phyloP scores from a whole-genome alignment of 2,888 invertebrate genomes.

The Thelaira solivaga region DNA sequence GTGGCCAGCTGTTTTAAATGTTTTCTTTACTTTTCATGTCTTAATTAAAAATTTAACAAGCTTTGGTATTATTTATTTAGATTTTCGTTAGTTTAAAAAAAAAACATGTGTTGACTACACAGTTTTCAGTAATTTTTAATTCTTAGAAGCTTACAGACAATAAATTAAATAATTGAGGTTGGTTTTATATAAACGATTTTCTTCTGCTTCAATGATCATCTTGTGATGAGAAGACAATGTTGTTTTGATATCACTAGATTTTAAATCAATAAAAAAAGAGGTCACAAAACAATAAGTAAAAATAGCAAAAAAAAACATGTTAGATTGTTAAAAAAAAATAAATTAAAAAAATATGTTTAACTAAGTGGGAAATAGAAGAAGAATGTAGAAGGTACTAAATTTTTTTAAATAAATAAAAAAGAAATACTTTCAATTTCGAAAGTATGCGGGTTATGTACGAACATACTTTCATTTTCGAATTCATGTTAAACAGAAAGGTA shows the following conservation, averaged over 20 bases:
- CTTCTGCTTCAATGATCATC: slow-evolving; percentile 11
- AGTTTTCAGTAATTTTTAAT: background rate
- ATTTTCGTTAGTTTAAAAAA: background rate
- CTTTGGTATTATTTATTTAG: background rate
- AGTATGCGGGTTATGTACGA: background rate
- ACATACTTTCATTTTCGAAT: background rate
- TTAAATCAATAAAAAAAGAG: slow-evolving; percentile 22
- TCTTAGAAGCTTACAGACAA: background rate
- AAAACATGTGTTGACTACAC: background rate
- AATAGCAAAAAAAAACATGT: background rate
- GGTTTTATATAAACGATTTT: slow-evolving; percentile 4
- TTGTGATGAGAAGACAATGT: background rate
- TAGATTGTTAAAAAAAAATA: background rate
- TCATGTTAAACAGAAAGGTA: slow-evolving; percentile 5
- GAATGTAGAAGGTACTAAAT: background rate
- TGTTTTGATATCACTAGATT: background rate
- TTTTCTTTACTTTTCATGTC: too few species aligned
- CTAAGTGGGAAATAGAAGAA: background rate
- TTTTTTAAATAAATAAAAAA: background rate
- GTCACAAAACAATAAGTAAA: background rate
- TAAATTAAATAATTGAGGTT: slow-evolving; percentile 32
- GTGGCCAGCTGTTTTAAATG: too few species aligned
- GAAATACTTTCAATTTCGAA: background rate
- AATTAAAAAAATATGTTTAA: background rate
- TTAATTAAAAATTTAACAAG: too few species aligned